Evolutionary conservation across 2,888 invertebrate genomes (phyloP), one percentile per base, ranked within the genome.

Genomic region (Blastobasis lacticolella): DNA sequence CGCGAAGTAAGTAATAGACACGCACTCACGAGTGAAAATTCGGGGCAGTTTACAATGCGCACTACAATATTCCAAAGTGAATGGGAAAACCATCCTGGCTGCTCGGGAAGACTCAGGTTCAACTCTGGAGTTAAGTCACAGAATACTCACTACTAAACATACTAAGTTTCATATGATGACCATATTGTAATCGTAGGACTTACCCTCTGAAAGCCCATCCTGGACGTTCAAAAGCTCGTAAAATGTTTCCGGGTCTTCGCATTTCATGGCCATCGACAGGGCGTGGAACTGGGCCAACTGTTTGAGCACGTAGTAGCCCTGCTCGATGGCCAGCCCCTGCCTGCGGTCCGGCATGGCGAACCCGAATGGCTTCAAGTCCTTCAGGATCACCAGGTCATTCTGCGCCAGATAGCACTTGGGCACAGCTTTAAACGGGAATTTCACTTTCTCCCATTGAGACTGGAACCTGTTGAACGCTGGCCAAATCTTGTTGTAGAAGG

Each of bases 401-500:
- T 84, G 81, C 0, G 92, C 92, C 10, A 90, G 70, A 59, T 90
- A 92, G 64, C 91, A 92, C 59, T 89, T 90, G 0, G 92, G 92
- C 54, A 91, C 89, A 0, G 90, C 84, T 54, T 80, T 82, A 50
- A 91, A 91, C 0, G 85, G 78, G n/a, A 79, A 66, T 23, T 76
- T 74, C 0, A 81, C 69, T 50, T 67, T 67, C 55, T 78, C 74
- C 79, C 85, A 85, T 50, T 75, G 72, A 5, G 72, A 66, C 68
- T 93, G 93, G 58, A 92, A 92, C 50, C 81, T 75, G 0, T 86
- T 67, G 37, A 94, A 65, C n/a, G 90, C 89, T 5, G 94, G 93
- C 89, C 93, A 91, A 9, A 93, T 92, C 61, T 90, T 89, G 40
- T 90, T 93, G 67, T 94, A 94, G 67, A 94, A 94, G 6, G 91